Percentiles rank a stretch among this genome's conserved stretches.
Evolutionary conservation across 2,113 vertebrate genomes (phyloP).

Genomic region (Probosciger aterrimus): DNA sequence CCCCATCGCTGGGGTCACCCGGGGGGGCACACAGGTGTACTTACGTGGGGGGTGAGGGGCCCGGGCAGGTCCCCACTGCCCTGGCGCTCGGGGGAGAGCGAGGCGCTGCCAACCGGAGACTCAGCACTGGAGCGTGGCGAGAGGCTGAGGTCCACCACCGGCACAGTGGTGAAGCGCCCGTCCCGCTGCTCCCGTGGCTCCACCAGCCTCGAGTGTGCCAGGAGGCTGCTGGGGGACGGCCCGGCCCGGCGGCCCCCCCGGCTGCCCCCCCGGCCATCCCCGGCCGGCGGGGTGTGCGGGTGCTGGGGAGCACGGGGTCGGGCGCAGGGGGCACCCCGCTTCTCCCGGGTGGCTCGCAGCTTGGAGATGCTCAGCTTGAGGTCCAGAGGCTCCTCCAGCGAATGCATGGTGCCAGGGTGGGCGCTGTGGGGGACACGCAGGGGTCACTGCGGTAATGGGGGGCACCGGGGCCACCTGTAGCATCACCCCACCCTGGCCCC

Average conservation of each 20-base stretch:
- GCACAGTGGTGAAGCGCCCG: slow-evolving; percentile 73
- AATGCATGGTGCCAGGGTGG: slow-evolving; percentile 81
- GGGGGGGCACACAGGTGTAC: neutral
- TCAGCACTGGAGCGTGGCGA: slow-evolving; percentile 78
- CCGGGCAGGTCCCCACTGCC: slow-evolving; percentile 77
- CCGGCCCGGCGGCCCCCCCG: slow-evolving; percentile 62
- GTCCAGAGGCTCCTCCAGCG: slow-evolving; percentile 94
- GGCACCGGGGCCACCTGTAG: neutral
- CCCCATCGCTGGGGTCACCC: neutral
- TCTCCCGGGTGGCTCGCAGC: slow-evolving; percentile 76
- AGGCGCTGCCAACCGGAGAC: slow-evolving; percentile 78
- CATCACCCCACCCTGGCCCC: neutral
- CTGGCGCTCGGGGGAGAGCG: slow-evolving; percentile 85
- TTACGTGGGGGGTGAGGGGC: slow-evolving; percentile 79
- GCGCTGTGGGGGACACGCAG: neutral
- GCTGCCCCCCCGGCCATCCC: slow-evolving; percentile 70
- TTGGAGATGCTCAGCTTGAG: slow-evolving; percentile 89
- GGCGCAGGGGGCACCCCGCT: slow-evolving; percentile 44
- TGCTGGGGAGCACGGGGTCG: slow-evolving; percentile 70
- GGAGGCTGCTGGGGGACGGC: slow-evolving; percentile 61
- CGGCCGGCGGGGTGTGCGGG: slow-evolving; percentile 76
- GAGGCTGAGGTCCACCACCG: slow-evolving; percentile 89
- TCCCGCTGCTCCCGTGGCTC: slow-evolving; percentile 82
- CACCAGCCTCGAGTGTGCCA: slow-evolving; percentile 71
- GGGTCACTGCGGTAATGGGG: neutral